phyloP scores from a whole-genome alignment of 2,888 invertebrate species.

The Plemyria rubiginata region DNA sequence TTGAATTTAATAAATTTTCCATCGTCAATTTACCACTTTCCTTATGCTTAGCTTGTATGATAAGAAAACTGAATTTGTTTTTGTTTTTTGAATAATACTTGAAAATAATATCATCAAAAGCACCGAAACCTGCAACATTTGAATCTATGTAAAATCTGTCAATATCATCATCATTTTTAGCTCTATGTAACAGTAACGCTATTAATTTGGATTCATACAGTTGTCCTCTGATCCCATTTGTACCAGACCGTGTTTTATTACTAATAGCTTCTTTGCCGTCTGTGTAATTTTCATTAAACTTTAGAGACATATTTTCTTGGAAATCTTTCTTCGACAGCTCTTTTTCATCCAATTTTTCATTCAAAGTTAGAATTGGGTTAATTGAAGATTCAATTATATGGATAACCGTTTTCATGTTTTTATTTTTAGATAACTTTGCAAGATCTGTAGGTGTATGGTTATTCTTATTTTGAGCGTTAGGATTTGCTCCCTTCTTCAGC shows the following conservation, averaged over 20 bases:
- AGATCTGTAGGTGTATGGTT: slow-evolving; percentile 6
- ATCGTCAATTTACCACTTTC: slow-evolving; percentile 15
- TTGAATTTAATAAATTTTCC: slow-evolving; percentile 2
- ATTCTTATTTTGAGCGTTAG: slow-evolving; percentile 4
- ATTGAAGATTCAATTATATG: not conserved
- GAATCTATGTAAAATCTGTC: slow-evolving; percentile 13
- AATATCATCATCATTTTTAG: slow-evolving; percentile 31
- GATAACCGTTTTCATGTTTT: slow-evolving; percentile 8
- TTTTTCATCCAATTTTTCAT: not conserved
- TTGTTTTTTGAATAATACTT: slow-evolving; percentile 35
- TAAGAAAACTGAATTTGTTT: slow-evolving; percentile 34
- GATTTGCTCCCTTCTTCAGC: slow-evolving; percentile 18
- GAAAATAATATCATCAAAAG: slow-evolving; percentile 46
- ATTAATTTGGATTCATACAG: slow-evolving; percentile 24
- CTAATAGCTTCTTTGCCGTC: not conserved
- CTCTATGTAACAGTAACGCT: slow-evolving; percentile 17
- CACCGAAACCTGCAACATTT: slow-evolving; percentile 40
- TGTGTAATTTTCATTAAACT: not conserved
- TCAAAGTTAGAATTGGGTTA: not conserved
- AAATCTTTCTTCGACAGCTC: too few species aligned
- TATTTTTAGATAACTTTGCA: slow-evolving; percentile 1
- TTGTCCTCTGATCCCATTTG: slow-evolving; percentile 16
- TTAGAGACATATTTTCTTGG: not conserved
- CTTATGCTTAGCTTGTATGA: slow-evolving; percentile 44
- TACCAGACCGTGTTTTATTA: slow-evolving; percentile 13